Base-by-base conservation (phyloP, 2,888 invertebrate species). In the Malthinus flaveolus region DNA sequence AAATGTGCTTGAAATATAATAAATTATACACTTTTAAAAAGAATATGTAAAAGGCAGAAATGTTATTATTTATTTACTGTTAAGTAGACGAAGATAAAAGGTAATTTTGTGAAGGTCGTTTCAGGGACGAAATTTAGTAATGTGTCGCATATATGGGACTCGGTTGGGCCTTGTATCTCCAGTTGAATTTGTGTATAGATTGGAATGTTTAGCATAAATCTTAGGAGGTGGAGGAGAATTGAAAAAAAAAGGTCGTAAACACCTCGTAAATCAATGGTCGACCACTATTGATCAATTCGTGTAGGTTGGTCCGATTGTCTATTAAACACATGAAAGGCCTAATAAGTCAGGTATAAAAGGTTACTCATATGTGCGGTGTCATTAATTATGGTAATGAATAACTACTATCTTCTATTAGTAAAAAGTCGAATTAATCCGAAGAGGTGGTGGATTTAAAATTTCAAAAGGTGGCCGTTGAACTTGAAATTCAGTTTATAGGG, bases 191-290 rank as follows among this genome's bases (percentile, higher is more conserved):
- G 51, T 61, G 56, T 63, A 61, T 59, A 59, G 63, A 61, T 63
- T 59, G 58, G 61, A 61, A 61, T 59, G 63, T 51, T 34, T 55
- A 61, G 48, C 61, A 63, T 64, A 62, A 64, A 62, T 64, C 58
- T 62, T 35, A 23, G 12, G 56, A 23, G 57, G 57, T 45, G 23
- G 23, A 23, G 23, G 23, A 23, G 23, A 23, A 23, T 23, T 23
- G 5, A 2, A 23, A 23, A 23, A 23, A 23, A 23, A 63, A 61
- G 62, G 68, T 65, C 66, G 66, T 67, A 67, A 69, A 68, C 70
- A 68, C 67, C 65, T 68, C 67, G 68, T 71, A 70, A 70, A 71
- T 71, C 71, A 71, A 67, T 66, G 67, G 59, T 55, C 61, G 61
- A 45, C 61, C 59, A 67, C 68, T 67, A 68, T 68, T 68, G 68